These are phyloP conservation scores for Meriones unguiculatus DNA, from an alignment of 2,113 vertebrate species.

Conservation along the genomic window DNA sequence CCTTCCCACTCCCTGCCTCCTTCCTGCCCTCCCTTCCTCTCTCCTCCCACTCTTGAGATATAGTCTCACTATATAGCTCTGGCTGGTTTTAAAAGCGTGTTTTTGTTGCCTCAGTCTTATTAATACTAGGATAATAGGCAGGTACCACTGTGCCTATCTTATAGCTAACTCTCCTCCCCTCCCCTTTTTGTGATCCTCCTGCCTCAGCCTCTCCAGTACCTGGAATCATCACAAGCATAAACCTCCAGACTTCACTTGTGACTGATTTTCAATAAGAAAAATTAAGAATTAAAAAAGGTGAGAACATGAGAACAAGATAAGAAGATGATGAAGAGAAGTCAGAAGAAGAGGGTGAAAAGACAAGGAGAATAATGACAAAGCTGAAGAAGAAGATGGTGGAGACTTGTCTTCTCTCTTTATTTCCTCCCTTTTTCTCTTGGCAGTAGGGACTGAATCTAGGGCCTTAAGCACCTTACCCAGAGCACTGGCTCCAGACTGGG, in stretches of 20 bases:
- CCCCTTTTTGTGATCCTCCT: neutral
- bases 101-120: neutral
- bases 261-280: conserved; percentile 11
- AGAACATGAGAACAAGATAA: neutral
- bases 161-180: neutral
- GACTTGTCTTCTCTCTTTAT: no score
- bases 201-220: neutral
- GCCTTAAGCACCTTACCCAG: neutral
- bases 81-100: neutral
- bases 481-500: neutral
- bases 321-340: neutral
- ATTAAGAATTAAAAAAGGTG: neutral
- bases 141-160: neutral
- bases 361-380: neutral
- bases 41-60: neutral
- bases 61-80: neutral
- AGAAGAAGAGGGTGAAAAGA: neutral
- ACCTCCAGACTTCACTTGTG: neutral
- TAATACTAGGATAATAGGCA: neutral
- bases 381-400: neutral
- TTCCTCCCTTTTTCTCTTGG: neutral
- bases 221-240: neutral
- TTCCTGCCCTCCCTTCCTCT: rapidly evolving
- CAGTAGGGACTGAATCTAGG: neutral
- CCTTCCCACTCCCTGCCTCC: no score